Conservation (phyloP, 2,888 invertebrate species). For the Gastrophysa polygoni region DNA sequence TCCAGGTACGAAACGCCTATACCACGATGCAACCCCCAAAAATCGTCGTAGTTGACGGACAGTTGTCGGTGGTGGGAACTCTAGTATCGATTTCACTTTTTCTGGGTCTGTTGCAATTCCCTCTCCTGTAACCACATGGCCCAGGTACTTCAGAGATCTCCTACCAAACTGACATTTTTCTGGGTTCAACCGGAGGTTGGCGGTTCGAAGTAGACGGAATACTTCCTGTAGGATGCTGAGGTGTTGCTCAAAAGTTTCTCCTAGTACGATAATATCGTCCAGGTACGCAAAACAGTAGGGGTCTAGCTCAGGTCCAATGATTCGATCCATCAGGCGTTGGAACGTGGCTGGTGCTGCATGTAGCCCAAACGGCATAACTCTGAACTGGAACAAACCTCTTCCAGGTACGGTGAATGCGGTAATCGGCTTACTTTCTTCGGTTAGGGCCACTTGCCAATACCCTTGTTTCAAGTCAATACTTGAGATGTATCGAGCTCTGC, state of each 20-base stretch:
- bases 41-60: slow-evolving; percentile 15
- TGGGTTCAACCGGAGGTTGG: slow-evolving; percentile 14
- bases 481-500: slow-evolving; percentile 37
- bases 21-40: slow-evolving; percentile 20
- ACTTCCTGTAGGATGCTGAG: background rate
- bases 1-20: slow-evolving; percentile 19
- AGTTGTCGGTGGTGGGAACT: slow-evolving; percentile 1
- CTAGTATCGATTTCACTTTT: slow-evolving; percentile 5
- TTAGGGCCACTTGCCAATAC: slow-evolving; percentile 42
- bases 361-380: slow-evolving; percentile 46
- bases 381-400: slow-evolving; percentile 44
- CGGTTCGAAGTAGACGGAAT: slow-evolving; percentile 12
- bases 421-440: slow-evolving; percentile 29
- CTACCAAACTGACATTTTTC: slow-evolving; percentile 25
- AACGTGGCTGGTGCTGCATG: slow-evolving; percentile 28
- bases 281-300: background rate
- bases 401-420: slow-evolving; percentile 45
- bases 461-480: slow-evolving; percentile 34
- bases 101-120: slow-evolving; percentile 1
- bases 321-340: background rate
- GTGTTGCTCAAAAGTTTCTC: background rate
- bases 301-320: background rate
- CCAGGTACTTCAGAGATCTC: slow-evolving; percentile 15
- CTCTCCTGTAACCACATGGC: slow-evolving; percentile 10
- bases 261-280: slow-evolving; percentile 1